A percentile compares a stretch with the other conserved stretches of the same genome.
These are phyloP conservation scores for Neelides folsomi DNA, from an alignment of 2,888 invertebrate genomes.

Conservation along the genomic window DNA sequence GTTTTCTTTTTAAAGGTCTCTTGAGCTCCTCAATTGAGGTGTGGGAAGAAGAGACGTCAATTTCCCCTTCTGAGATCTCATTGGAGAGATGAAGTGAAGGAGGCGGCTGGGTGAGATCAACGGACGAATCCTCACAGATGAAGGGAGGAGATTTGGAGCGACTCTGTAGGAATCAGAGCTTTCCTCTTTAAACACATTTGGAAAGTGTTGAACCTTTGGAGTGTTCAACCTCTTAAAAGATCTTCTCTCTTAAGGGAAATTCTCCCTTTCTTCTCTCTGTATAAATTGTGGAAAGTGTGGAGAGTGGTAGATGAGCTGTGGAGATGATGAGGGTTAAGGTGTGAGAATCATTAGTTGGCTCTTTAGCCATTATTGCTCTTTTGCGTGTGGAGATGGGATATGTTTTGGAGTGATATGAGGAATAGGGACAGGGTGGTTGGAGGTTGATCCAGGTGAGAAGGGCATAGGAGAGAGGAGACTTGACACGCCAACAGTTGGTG, in stretches of 20 bases:
- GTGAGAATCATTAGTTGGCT: conserved; percentile 16
- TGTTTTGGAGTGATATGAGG: too few relatives aligned
- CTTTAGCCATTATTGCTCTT: conserved; percentile 27
- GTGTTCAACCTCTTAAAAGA: not conserved
- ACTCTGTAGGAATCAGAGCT: not conserved
- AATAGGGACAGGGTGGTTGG: too few relatives aligned
- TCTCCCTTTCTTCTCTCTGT: not conserved
- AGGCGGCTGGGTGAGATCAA: not conserved
- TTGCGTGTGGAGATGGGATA: conserved; percentile 18
- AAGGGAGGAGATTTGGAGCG: not conserved
- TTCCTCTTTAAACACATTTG: too few relatives aligned
- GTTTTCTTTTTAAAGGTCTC: too few relatives aligned
- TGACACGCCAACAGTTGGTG: conserved; percentile 10
- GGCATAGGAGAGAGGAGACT: too few relatives aligned
- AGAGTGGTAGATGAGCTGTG: conserved; percentile 8
- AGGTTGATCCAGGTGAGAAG: too few relatives aligned
- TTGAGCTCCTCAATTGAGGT: too few relatives aligned
- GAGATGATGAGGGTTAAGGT: conserved; percentile 5
- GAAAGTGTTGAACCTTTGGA: too few relatives aligned
- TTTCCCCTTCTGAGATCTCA: not conserved
- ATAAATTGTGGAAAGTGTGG: not conserved
- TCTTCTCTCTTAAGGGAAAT: not conserved
- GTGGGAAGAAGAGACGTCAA: too few relatives aligned
- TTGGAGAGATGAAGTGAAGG: not conserved
- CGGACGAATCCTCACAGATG: not conserved